phyloP scores from a whole-genome alignment of 2,797 vertebrate genomes.

The Pristis pectinata region DNA sequence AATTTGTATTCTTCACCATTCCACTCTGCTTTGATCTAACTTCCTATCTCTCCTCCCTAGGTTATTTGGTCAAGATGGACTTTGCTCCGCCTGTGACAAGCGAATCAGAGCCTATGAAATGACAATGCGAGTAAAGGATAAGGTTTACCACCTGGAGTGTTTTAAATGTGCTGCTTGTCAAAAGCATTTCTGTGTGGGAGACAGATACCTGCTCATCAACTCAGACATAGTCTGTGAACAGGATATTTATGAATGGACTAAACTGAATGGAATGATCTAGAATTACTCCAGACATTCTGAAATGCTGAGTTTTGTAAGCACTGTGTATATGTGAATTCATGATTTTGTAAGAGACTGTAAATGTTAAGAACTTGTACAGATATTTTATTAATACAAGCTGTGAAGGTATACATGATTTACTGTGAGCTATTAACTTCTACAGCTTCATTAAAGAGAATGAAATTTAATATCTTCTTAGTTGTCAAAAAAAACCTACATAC shows the following conservation, averaged over 20 bases:
- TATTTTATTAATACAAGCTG: constrained; percentile 38
- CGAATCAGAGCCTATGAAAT: constrained; percentile 96
- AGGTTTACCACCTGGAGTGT: constrained; percentile 96
- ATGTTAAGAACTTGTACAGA: constrained; percentile 35
- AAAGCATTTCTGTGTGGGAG: constrained; percentile 97
- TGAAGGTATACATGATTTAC: constrained; percentile 10
- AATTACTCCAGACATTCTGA: background rate
- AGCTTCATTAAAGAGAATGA: background rate
- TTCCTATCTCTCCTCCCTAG: constrained; percentile 50
- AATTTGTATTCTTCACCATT: background rate
- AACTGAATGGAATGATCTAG: constrained; percentile 78
- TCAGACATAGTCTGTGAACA: constrained; percentile 98
- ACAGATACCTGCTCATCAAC: constrained; percentile 97
- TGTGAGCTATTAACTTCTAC: constrained; percentile 10
- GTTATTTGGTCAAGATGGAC: constrained; percentile 94
- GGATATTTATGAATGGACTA: constrained; percentile 99
- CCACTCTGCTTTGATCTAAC: background rate
- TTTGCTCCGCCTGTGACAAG: constrained; percentile 94
- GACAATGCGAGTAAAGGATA: constrained; percentile 97
- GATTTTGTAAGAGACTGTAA: constrained; percentile 31
- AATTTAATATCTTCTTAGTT: background rate
- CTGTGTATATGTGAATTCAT: constrained; percentile 33
- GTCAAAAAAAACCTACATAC: background rate
- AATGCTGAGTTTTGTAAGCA: background rate
- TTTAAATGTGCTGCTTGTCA: constrained; percentile 98